Evolutionary conservation across 2,113 vertebrate genomes (phyloP).

Genomic region (Cavia porcellus): DNA sequence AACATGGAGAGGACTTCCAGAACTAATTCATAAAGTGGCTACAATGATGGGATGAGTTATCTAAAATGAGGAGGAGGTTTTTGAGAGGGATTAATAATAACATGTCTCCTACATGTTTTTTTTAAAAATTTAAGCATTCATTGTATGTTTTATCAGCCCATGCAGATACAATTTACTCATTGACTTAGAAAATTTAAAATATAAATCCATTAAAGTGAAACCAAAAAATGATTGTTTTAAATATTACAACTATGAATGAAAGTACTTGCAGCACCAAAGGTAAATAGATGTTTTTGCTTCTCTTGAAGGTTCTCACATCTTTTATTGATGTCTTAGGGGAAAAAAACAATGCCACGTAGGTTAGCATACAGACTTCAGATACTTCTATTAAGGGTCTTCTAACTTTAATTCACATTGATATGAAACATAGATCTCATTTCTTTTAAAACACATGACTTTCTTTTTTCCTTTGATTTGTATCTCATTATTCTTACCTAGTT

Average conservation of each 20-base stretch:
- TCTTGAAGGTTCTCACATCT: background rate
- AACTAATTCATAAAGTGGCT: background rate
- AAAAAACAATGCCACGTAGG: background rate
- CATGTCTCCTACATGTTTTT: background rate
- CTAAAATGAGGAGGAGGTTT: background rate
- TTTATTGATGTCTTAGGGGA: background rate
- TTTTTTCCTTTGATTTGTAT: background rate
- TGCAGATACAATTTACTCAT: background rate
- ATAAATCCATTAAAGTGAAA: background rate
- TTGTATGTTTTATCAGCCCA: background rate
- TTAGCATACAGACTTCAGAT: background rate
- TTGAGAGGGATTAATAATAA: background rate
- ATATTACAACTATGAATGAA: background rate
- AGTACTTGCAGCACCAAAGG: background rate
- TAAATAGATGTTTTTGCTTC: background rate
- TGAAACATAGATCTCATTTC: background rate
- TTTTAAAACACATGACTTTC: background rate
- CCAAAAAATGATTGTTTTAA: background rate
- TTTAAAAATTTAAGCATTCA: background rate
- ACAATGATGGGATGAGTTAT: background rate
- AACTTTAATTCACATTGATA: background rate
- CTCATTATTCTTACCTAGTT: background rate
- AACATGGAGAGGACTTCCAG: background rate
- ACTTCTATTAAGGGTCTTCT: background rate
- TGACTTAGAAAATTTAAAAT: conserved; percentile 36